A percentile compares a stretch with the other conserved stretches of the same genome.
phyloP scores from a whole-genome alignment of 2,797 vertebrate genomes.

The Harpagifer antarcticus region DNA sequence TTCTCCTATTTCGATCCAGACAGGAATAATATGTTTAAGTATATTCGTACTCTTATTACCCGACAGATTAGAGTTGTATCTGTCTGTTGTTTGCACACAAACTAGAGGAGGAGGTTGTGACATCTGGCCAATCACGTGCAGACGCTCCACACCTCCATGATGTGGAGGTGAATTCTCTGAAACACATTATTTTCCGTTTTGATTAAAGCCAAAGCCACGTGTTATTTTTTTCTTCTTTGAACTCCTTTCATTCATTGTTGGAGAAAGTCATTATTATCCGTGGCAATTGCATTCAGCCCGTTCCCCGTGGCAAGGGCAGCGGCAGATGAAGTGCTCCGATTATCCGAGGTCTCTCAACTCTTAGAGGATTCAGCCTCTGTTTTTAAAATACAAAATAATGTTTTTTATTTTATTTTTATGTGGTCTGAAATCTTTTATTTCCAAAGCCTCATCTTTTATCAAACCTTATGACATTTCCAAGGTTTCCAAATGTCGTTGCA shows the following conservation, averaged over 20 bases:
- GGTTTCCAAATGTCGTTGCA: slow-evolving; percentile 7
- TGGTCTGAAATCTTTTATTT: background rate
- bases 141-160: slow-evolving; percentile 36
- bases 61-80: slow-evolving; percentile 50
- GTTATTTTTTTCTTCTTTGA: slow-evolving; percentile 11
- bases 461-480: slow-evolving; percentile 10
- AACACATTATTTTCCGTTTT: slow-evolving; percentile 29
- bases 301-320: slow-evolving; percentile 59
- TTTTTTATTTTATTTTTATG: background rate
- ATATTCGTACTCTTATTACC: slow-evolving; percentile 49
- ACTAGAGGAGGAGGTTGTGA: slow-evolving; percentile 53
- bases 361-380: slow-evolving; percentile 6
- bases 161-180: slow-evolving; percentile 23
- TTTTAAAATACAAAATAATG: background rate
- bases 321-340: slow-evolving; percentile 43
- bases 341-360: slow-evolving; percentile 43
- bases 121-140: slow-evolving; percentile 61
- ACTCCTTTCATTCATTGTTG: slow-evolving; percentile 49
- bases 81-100: slow-evolving; percentile 69
- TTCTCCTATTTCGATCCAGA: background rate
- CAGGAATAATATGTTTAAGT: slow-evolving; percentile 51
- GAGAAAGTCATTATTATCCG: slow-evolving; percentile 58
- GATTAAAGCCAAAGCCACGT: slow-evolving; percentile 34
- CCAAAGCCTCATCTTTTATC: slow-evolving; percentile 24
- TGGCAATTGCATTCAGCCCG: slow-evolving; percentile 37